phyloP scores from a whole-genome alignment of 1,140 invertebrate species.

The Lucilia sericata region DNA sequence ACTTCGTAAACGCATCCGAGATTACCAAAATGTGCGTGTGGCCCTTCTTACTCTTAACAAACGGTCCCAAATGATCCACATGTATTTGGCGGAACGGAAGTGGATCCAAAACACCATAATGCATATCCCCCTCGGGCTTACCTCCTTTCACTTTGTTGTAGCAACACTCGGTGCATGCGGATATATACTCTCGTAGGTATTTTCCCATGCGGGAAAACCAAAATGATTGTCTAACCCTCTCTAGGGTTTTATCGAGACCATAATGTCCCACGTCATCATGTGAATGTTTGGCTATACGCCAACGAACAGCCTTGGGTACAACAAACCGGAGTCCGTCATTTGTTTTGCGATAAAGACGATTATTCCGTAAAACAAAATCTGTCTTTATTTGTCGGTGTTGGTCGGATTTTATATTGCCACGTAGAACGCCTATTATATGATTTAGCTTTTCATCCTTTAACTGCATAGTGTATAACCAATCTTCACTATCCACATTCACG shows the following conservation, averaged over 20 bases:
- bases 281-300: too few relatives aligned
- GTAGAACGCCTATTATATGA: neutral
- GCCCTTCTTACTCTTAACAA: constrained; percentile 16
- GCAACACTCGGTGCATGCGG: constrained; percentile 40
- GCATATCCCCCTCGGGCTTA: constrained; percentile 10
- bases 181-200: constrained; percentile 34
- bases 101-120: neutral
- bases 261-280: constrained; percentile 32
- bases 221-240: constrained; percentile 8
- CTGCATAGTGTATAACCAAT: constrained; percentile 32
- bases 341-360: constrained; percentile 18
- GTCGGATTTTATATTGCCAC: neutral
- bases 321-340: neutral
- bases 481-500: neutral
- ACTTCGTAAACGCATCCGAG: constrained; percentile 35
- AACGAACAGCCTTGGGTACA: too few relatives aligned
- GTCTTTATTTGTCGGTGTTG: neutral
- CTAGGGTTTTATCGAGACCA: constrained; percentile 8
- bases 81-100: constrained; percentile 33
- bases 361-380: neutral
- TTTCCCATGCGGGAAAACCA: constrained; percentile 40
- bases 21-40: constrained; percentile 24
- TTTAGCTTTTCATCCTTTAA: neutral
- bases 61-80: constrained; percentile 40
- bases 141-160: constrained; percentile 18